Base-by-base conservation (phyloP, 2,113 vertebrate genomes). In the Mormyrus iriodes region DNA sequence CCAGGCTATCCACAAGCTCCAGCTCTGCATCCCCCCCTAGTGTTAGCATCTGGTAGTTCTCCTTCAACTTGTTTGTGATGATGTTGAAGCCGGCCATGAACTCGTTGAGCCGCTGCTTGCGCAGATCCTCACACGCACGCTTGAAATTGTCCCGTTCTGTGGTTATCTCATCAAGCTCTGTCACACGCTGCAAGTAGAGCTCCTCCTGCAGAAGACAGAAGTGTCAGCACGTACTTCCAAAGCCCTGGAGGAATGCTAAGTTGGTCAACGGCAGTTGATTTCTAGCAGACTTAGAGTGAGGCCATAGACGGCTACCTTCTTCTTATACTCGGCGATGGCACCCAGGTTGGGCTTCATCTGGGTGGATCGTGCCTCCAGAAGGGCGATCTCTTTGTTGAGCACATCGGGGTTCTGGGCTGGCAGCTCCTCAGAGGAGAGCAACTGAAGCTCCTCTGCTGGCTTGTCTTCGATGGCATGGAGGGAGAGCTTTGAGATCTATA, bases 31-130 rank as follows among this genome's bases (percentile, higher is more conserved):
- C 98, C 0, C 98, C 98, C 89, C 98, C 98, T 90, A 97, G 91
- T 0, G 98, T 99, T 0, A 99, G 95, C 98, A 99, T 99, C 93
- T 99, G 98, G 94, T 99, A 99, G 94, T 99, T 99, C 90, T 99
- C 98, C 92, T 99, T 99, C 93, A 99, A 95, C 90, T 99, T 99
- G 93, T 97, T 99, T 17, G 98, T 99, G 94, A 99, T 99, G 52
- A 97, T 91, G 89, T 98, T 99, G 93, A 99, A 99, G 0, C 98
- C 98, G 0, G 96, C 96, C 98, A 99, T 99, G 90, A 99, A 99
- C 89, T 99, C 98, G 31, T 98, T 97, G 61, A 99, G 98, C 21
- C 98, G 95, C 90, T 97, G 97, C 79, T 98, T 99, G 79, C 98
- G 95, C 65, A 99, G 96, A 46, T 97, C 95, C 93, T 99, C 98